phyloP scores from a whole-genome alignment of 2,797 vertebrate genomes.

The Pogoniulus pusillus region DNA sequence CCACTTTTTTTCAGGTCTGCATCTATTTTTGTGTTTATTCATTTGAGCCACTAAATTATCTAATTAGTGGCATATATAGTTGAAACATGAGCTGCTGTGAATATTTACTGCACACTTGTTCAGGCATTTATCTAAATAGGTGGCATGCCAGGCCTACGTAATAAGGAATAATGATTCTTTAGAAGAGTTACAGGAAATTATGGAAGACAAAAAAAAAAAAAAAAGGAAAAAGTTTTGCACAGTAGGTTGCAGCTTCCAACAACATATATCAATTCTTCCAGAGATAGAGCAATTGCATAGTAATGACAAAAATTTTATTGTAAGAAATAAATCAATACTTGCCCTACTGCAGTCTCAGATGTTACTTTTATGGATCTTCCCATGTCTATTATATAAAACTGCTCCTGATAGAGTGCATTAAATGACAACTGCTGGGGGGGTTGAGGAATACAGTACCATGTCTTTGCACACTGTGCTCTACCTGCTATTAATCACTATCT shows the following conservation, averaged over 20 bases:
- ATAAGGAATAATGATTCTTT: constrained; percentile 84
- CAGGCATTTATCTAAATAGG: constrained; percentile 85
- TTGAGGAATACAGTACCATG: constrained; percentile 19
- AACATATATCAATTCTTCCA: constrained; percentile 75
- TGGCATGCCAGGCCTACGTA: constrained; percentile 79
- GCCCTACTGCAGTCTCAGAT: constrained; percentile 75
- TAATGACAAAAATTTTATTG: constrained; percentile 82
- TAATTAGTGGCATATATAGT: constrained; percentile 83
- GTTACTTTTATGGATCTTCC: constrained; percentile 79
- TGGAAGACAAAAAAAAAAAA: constrained; percentile 41
- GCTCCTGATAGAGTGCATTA: constrained; percentile 64
- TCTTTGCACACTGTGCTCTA: constrained; percentile 26
- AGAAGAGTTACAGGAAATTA: constrained; percentile 79
- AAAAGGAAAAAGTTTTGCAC: constrained; percentile 65
- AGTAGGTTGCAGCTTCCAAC: constrained; percentile 58
- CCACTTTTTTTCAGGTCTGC: constrained; percentile 55
- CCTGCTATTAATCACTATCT: constrained; percentile 71
- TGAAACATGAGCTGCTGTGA: constrained; percentile 82
- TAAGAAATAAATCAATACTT: constrained; percentile 81
- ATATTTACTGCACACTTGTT: constrained; percentile 83
- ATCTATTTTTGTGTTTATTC: constrained; percentile 80
- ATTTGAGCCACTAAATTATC: constrained; percentile 82
- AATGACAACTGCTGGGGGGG: constrained; percentile 71
- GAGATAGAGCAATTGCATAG: constrained; percentile 78
- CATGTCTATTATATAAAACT: constrained; percentile 75